Base-by-base conservation (phyloP, 2,113 vertebrate species). In the cattle (Bos taurus) region DNA sequence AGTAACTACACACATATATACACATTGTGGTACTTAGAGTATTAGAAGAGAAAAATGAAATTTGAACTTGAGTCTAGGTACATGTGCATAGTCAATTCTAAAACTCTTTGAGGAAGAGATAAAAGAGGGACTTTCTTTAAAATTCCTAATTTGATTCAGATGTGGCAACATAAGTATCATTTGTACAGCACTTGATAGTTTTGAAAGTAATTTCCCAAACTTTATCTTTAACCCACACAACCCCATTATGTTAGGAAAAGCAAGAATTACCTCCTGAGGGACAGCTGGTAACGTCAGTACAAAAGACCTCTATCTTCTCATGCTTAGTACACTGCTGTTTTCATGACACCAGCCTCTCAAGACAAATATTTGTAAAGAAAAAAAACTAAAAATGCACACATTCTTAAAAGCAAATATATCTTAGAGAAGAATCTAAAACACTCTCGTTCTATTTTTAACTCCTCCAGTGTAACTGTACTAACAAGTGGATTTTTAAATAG, bases 391-490 rank as follows among this genome's bases (percentile, higher is more conserved):
- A 93, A 93, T 52, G 14, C 43, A 82, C 80, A 95, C 15, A 82
- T 56, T 91, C 71, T 87, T 87, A 87, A 87, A 97, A 97, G 74
- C 71, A 93, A 95, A 87, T 56, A 95, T 26, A 56, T 19, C 71
- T 97, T n/a, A 87, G 17, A 48, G 7, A 95, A 71, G 17, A 56
- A 87, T 52, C 36, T 93, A 87, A 91, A 96, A 90, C 60, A 94
- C 40, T 19, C 30, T 86, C 3, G 1, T 85, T 94, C 59, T 90
- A 95, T 43, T 92, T 94, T 52, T 95, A 80, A 80, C 28, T 71
- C 90, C 50, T 80, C 50, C 91, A 92, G 90, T 52, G 59, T 30
- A 64, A 40, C 62, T 57, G 71, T 23, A 90, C 36, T 82, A 98
- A 19, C 16, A 95, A 90, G 23, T 8, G 0, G 40, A 82, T 78